These are phyloP conservation scores for Cistogaster globosa DNA, from an alignment of 2,888 invertebrate genomes.

Conservation along the genomic window DNA sequence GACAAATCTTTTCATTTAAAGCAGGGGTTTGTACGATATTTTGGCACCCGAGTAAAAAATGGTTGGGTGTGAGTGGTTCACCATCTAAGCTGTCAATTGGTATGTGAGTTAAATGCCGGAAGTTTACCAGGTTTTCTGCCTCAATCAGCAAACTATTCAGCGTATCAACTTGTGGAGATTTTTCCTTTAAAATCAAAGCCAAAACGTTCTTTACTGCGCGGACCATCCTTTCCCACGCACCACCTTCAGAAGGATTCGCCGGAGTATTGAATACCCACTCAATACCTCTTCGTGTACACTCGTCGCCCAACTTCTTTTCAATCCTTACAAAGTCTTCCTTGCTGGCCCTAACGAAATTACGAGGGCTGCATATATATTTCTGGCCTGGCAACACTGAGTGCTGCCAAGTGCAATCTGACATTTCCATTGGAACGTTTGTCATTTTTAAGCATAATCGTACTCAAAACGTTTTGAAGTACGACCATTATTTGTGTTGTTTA, in stretches of 20 bases:
- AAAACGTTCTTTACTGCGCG: not conserved
- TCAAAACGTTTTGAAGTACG: no score
- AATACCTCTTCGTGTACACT: not conserved
- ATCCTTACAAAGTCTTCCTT: constrained; percentile 40
- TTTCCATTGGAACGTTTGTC: no score
- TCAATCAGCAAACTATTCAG: not conserved
- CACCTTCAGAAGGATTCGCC: constrained; percentile 4
- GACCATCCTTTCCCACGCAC: not conserved
- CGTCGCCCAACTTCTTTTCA: not conserved
- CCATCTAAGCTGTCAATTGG: not conserved
- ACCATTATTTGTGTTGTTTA: no score
- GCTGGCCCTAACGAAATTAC: constrained; percentile 44
- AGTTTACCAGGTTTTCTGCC: constrained; percentile 4
- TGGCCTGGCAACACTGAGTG: no score
- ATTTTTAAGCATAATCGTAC: no score
- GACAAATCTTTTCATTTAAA: not conserved
- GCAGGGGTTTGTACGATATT: constrained; percentile 9
- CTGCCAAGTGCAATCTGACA: no score
- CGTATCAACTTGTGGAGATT: constrained; percentile 7
- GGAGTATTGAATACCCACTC: constrained; percentile 2
- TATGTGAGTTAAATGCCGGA: not conserved
- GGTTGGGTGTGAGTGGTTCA: constrained; percentile 10
- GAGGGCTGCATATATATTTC: no score
- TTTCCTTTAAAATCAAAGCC: not conserved
- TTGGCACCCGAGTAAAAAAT: constrained; percentile 3